These are phyloP conservation scores for Nyleta sp. DNA, from an alignment of 2,888 invertebrate species.

Conservation along the genomic window DNA sequence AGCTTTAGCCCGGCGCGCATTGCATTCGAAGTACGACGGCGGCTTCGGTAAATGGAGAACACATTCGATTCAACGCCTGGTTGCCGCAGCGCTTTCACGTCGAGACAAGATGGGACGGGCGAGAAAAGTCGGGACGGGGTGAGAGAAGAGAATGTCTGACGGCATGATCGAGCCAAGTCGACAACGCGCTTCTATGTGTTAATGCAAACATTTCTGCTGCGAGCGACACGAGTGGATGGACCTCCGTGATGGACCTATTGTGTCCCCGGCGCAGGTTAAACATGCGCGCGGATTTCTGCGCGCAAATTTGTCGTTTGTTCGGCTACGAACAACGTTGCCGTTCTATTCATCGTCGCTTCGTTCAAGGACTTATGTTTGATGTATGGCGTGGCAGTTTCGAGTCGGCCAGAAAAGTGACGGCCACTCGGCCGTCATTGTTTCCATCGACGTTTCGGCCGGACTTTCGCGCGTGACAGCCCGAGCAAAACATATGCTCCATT, in stretches of 20 bases:
- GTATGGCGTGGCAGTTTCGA: slow-evolving; percentile 30
- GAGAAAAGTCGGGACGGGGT: slow-evolving; percentile 36
- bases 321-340: slow-evolving; percentile 36
- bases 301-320: slow-evolving; percentile 51
- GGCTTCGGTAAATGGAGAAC: slow-evolving; percentile 53
- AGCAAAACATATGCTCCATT: too few relatives aligned
- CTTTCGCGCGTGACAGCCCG: slow-evolving; percentile 5
- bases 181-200: slow-evolving; percentile 38
- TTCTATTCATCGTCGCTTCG: slow-evolving; percentile 38
- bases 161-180: slow-evolving; percentile 50
- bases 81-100: slow-evolving; percentile 53
- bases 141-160: slow-evolving; percentile 50
- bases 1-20: slow-evolving; percentile 27
- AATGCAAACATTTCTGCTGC: slow-evolving; percentile 77
- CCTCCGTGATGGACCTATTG: slow-evolving; percentile 54
- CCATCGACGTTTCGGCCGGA: slow-evolving; percentile 8
- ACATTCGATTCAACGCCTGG: slow-evolving; percentile 53
- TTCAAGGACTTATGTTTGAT: slow-evolving; percentile 43
- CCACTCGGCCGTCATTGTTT: slow-evolving; percentile 20
- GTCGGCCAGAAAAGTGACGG: slow-evolving; percentile 18
- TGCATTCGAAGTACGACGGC: slow-evolving; percentile 29
- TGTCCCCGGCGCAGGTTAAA: slow-evolving; percentile 36
- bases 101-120: slow-evolving; percentile 51
- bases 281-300: slow-evolving; percentile 45
- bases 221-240: slow-evolving; percentile 42